Evolutionary conservation across 2,888 invertebrate species (phyloP).

Genomic region (Fragum fragum): DNA sequence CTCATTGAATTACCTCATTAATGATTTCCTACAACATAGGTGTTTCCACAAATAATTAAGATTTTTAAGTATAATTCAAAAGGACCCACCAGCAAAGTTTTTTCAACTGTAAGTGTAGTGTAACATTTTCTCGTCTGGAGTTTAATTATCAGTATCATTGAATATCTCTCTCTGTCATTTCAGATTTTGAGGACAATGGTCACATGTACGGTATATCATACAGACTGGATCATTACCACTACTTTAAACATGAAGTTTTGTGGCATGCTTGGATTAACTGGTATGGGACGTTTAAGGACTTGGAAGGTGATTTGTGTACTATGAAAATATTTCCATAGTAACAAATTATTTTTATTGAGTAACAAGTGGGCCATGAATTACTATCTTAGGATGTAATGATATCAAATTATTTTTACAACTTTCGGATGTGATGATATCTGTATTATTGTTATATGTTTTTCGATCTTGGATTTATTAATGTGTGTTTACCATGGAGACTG

Average conservation of each 20-base stretch:
- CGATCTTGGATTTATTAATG: not conserved
- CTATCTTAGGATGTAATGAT: not conserved
- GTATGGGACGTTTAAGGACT: not conserved
- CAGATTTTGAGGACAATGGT: not conserved
- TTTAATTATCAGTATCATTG: too few species aligned
- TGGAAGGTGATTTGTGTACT: not conserved
- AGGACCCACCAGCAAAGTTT: too few species aligned
- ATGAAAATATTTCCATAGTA: constrained; percentile 5
- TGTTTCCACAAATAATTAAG: too few species aligned
- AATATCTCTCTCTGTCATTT: not conserved
- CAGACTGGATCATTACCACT: too few species aligned
- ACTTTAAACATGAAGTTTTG: too few species aligned
- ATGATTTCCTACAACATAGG: too few species aligned
- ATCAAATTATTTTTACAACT: not conserved
- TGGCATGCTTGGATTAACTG: not conserved
- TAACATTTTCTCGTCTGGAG: too few species aligned
- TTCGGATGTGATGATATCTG: constrained; percentile 1
- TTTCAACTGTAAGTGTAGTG: too few species aligned
- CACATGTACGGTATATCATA: too few species aligned
- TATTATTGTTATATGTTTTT: not conserved
- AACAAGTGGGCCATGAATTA: constrained; percentile 17
- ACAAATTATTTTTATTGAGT: constrained; percentile 9
- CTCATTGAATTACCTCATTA: too few species aligned
- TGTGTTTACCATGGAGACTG: constrained; percentile 89
- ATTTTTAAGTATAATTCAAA: too few species aligned